Base-by-base conservation (phyloP, 2,888 invertebrate species). In the Mesochorus sp. region DNA sequence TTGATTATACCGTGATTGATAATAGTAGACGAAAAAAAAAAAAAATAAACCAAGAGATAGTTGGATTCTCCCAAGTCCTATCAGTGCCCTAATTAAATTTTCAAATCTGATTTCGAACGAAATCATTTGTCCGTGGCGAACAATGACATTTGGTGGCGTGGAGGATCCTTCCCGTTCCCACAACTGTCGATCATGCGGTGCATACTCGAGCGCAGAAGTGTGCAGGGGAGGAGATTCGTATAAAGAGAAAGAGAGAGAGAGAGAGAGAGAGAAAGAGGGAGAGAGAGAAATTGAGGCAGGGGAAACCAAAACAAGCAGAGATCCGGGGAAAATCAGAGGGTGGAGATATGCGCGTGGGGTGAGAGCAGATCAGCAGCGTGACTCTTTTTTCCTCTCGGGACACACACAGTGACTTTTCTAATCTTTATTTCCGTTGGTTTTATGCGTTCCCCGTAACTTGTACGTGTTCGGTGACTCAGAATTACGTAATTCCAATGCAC, bases 341-440 rank as follows among this genome's bases (percentile, higher is more conserved):
- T 68, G n/a, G 70, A 61, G 64, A 74, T 70, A n/a, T n/a, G n/a
- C n/a, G n/a, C n/a, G n/a, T 74, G 70, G 42, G 59, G 68, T n/a
- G n/a, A n/a, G n/a, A n/a, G n/a, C n/a, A n/a, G n/a, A n/a, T n/a
- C n/a, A n/a, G n/a, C n/a, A 68, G 49, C 55, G 19, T 51, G 10
- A 42, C 31, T 51, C 61, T 53, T 51, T 26, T 14, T 14, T 49
- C 57, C 31, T 57, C 14, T 34, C 53, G 24, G 28, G 51, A 37
- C 71, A 70, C 55, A 64, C 49, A 26, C 70, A 21, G 31, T 61
- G 53, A 71, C 73, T 75, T 80, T 79, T 76, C 81, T 84, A 85
- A 84, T 85, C 83, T 84, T 82, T 79, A 81, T 84, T 83, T 83
- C 81, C 84, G 79, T 59, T 74, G 28, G 68, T 61, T n/a, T n/a